Percentiles rank a stretch among this genome's conserved stretches.
These are phyloP conservation scores for Sus scrofa DNA, from an alignment of 2,113 vertebrate genomes.

Conservation along the genomic window T2T-Sscrofa CM000830.6:123806501-123807000, in stretches of 20 bases:
- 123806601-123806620: not conserved
- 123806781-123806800: not conserved
- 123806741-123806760: not conserved
- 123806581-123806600: slow-evolving; percentile 9
- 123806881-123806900: not conserved
- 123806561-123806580: not conserved
- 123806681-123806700: not conserved
- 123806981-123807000: not conserved
- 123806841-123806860: not conserved
- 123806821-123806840: not conserved
- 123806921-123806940: not conserved
- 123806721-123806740: not conserved
- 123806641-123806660: not conserved
- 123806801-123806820: not conserved
- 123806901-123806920: not conserved
- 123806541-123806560: not conserved
- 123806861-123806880: not conserved
- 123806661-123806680: not conserved
- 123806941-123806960: not conserved
- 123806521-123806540: not conserved
- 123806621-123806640: not conserved
- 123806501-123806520: not conserved
- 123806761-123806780: not conserved
- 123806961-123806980: not conserved
- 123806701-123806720: not conserved